Evolutionary conservation across 2,113 vertebrate species (phyloP), one percentile per base, ranked within the genome.

Genomic region (Pelobates fuscus): DNA sequence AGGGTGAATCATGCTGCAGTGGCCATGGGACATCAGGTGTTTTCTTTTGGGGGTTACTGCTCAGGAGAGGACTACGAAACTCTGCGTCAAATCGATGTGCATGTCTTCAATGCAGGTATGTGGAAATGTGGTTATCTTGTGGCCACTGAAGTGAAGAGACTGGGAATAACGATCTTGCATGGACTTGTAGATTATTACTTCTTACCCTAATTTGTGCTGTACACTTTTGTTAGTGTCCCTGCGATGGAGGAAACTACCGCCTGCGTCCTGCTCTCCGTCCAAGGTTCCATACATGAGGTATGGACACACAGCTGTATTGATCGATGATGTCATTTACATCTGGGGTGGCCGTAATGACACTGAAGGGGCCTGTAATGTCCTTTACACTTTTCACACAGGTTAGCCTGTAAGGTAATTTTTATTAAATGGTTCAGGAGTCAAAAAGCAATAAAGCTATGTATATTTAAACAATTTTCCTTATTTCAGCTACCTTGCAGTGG

Each of bases 41-140:
- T 95, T 88, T 98, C 97, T 77, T 98, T 99, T 21, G 96, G 97
- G 0, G 97, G 97, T 1, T 98, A 99, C 82, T 99, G 97, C 81
- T 98, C 97, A 0, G 97, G 97, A n/a, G 97, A 99, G 83, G 97
- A 99, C 89, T 99, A 99, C 55, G 96, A 98, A 85, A 99, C 96
- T 0, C 88, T 98, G 26, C 92, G 97, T 3, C 94, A 96, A 89
- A 96, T 96, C 3, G 94, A 96, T 0, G 93, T 96, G 12, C 94
- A 96, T 2, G 89, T 95, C 8, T 96, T 96, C 78, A 96, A 96
- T 1, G 92, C 93, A 68, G 94, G 94, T 96, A 81, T 84, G 32
- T 23, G 5, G 0, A 2, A 4, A 15, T 2, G 17, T 2, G n/a
- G n/a, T n/a, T n/a, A n/a, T n/a, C n/a, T n/a, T n/a, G n/a, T n/a